Conservation (phyloP, 37 sponge, comb jelly and placozoan species). For the Amphimedon queenslandica region DNA sequence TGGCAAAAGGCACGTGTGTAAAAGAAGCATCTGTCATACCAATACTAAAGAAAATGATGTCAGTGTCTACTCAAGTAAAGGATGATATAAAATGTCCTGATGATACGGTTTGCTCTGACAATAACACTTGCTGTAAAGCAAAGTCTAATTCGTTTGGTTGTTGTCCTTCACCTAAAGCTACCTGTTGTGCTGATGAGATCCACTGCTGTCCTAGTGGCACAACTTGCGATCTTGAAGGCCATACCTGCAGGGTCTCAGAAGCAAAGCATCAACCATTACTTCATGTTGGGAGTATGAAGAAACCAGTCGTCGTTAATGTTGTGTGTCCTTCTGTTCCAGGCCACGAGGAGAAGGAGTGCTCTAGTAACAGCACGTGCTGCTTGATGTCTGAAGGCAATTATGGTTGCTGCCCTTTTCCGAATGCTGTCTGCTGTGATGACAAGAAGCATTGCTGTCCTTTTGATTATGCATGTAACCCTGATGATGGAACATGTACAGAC, state of each 20-base stretch:
- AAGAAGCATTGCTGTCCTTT: slow-evolving; percentile 62
- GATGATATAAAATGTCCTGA: slow-evolving; percentile 23
- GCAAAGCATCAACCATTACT: background rate
- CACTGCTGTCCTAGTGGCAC: slow-evolving; percentile 72
- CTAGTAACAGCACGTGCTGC: slow-evolving; percentile 65
- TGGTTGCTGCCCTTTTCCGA: slow-evolving; percentile 65
- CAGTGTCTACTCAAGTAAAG: slow-evolving; percentile 1
- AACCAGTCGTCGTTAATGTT: slow-evolving; percentile 32
- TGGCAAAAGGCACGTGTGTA: slow-evolving; percentile 13
- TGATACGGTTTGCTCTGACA: slow-evolving; percentile 69
- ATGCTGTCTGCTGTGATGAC: slow-evolving; percentile 71
- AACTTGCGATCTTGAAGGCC: slow-evolving; percentile 53
- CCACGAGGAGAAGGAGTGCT: too few species aligned
- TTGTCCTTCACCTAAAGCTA: slow-evolving; percentile 70
- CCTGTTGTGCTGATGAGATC: slow-evolving; percentile 60
- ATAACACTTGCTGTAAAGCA: slow-evolving; percentile 68
- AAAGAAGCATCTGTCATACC: background rate
- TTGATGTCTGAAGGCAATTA: slow-evolving; percentile 27
- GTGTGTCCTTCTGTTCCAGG: slow-evolving; percentile 12
- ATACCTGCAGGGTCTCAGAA: slow-evolving; percentile 17
- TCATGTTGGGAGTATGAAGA: background rate
- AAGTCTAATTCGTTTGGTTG: slow-evolving; percentile 56
- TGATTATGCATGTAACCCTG: slow-evolving; percentile 39
- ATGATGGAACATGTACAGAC: slow-evolving; percentile 55
- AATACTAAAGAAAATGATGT: background rate